phyloP scores from a whole-genome alignment of 2,113 vertebrate species.

The Rhinolophus ferrumequinum region DNA sequence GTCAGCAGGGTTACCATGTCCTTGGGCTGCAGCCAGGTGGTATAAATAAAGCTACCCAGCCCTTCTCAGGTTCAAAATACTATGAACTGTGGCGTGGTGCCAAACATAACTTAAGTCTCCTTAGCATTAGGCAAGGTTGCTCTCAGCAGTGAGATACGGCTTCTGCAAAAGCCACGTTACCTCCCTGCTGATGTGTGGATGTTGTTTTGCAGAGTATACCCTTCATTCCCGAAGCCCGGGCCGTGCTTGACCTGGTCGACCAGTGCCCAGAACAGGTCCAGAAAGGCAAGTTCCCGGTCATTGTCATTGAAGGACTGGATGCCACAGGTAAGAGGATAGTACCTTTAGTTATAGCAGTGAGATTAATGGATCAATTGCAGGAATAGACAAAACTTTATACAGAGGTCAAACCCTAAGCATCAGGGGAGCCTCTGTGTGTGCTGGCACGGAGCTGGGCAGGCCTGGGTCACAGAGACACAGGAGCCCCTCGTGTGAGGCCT shows the following conservation, averaged over 20 bases:
- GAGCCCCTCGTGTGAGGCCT: rapidly evolving
- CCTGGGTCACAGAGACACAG: too few relatives aligned
- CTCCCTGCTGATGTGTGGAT: rapidly evolving
- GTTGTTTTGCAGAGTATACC: constrained; percentile 86
- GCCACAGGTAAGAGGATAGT: constrained; percentile 90
- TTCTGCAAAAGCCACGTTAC: not conserved
- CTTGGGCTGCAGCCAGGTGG: rapidly evolving
- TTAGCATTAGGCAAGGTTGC: rapidly evolving
- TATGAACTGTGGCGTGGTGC: rapidly evolving
- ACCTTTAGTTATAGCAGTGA: not conserved
- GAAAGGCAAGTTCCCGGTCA: constrained; percentile 89
- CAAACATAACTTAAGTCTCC: not conserved
- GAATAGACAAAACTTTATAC: rapidly evolving
- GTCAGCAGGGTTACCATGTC: not conserved
- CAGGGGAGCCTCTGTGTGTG: rapidly evolving
- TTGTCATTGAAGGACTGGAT: constrained; percentile 96
- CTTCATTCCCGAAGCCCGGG: constrained; percentile 90
- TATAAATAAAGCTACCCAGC: not conserved
- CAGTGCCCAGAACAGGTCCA: constrained; percentile 74
- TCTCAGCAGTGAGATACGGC: not conserved
- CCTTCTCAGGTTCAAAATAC: not conserved
- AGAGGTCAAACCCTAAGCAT: not conserved
- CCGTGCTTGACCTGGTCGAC: constrained; percentile 87
- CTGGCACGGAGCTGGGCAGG: not conserved
- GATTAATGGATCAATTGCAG: rapidly evolving